Conservation (phyloP, 2,113 vertebrate genomes). For the Balaenoptera acutorostrata region DNA sequence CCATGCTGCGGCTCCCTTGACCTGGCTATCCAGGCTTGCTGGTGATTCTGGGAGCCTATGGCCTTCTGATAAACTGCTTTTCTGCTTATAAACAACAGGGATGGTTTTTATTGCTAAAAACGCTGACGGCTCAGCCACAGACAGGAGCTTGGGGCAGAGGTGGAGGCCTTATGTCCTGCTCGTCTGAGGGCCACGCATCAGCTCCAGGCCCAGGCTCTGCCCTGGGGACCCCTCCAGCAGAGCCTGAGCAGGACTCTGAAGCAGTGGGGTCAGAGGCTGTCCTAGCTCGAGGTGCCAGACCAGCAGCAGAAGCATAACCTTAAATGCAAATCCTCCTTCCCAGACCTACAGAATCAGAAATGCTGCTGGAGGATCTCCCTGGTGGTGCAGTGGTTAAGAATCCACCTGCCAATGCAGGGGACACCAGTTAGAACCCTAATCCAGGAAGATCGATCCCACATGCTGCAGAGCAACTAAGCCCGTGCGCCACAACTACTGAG, state of each 20-base stretch:
- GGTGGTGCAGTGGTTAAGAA: not conserved
- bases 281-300: too few species aligned
- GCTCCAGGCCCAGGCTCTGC: not conserved
- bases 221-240: not conserved
- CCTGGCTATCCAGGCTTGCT: not conserved
- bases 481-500: too few species aligned
- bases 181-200: fast-evolving
- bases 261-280: fast-evolving
- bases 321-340: not conserved
- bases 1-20: not conserved
- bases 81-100: not conserved
- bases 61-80: not conserved
- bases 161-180: not conserved
- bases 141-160: not conserved
- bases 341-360: not conserved
- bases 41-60: not conserved
- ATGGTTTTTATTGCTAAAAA: not conserved
- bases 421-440: not conserved
- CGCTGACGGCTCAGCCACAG: not conserved
- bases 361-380: not conserved
- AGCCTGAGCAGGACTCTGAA: not conserved
- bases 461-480: not conserved
- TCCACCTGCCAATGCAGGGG: not conserved
- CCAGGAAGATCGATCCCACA: not conserved
- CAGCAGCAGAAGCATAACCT: not conserved